These are phyloP conservation scores for Zaprionus vittiger DNA, from an alignment of 1,140 invertebrate genomes.

Conservation along the genomic window DNA sequence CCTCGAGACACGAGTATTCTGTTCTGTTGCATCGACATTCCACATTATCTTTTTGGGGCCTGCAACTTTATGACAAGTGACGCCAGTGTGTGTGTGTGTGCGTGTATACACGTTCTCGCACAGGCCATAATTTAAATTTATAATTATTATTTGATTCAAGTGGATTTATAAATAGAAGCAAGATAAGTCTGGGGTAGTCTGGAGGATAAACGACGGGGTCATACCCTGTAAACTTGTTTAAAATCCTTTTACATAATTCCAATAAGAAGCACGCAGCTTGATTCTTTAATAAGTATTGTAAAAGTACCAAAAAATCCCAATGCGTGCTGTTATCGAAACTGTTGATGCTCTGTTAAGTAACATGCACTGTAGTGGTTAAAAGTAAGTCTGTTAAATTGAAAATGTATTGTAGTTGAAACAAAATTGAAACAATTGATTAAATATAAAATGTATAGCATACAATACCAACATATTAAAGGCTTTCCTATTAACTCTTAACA, in stretches of 20 bases:
- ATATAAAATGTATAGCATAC: background rate
- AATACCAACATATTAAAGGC: too few relatives aligned
- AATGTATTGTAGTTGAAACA: too few relatives aligned
- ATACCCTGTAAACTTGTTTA: slow-evolving; percentile 2
- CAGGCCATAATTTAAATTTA: slow-evolving; percentile 28
- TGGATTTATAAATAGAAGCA: slow-evolving; percentile 31
- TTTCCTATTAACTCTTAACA: background rate
- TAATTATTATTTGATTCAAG: slow-evolving; percentile 24
- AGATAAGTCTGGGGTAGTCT: background rate
- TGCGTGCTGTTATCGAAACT: background rate
- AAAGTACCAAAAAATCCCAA: background rate
- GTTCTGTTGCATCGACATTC: slow-evolving; percentile 44
- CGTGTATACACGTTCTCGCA: slow-evolving; percentile 1
- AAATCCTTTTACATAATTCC: too few relatives aligned
- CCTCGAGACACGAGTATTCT: slow-evolving; percentile 17
- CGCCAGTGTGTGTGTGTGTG: background rate
- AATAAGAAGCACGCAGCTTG: background rate
- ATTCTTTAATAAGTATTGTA: background rate
- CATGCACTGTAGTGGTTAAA: background rate
- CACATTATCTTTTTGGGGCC: slow-evolving; percentile 24
- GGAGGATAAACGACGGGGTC: background rate
- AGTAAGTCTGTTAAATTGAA: too few relatives aligned
- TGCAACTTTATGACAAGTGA: slow-evolving; percentile 25
- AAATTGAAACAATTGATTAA: background rate
- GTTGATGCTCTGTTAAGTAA: background rate